phyloP scores from a whole-genome alignment of 2,797 vertebrate genomes.

The Lutjanus campechanus region DNA sequence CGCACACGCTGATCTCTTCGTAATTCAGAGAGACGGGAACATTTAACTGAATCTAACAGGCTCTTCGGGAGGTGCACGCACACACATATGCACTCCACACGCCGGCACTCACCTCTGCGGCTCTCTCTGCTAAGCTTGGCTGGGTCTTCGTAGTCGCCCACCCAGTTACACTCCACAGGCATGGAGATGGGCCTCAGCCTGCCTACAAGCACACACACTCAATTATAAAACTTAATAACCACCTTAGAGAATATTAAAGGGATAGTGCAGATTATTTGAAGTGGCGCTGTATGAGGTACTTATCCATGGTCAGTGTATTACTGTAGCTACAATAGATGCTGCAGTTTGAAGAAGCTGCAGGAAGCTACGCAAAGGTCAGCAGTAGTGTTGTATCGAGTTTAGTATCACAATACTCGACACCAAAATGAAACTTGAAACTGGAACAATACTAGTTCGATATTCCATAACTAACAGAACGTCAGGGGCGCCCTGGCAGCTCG shows the following conservation, averaged over 20 bases:
- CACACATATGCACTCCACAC: constrained; percentile 43
- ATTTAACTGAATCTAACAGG: constrained; percentile 70
- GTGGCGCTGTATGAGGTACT: too few species aligned
- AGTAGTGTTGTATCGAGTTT: too few species aligned
- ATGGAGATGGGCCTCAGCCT: constrained; percentile 98
- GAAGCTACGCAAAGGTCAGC: too few species aligned
- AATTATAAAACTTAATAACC: constrained; percentile 27
- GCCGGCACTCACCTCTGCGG: constrained; percentile 71
- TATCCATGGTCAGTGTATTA: too few species aligned
- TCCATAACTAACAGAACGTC: too few species aligned
- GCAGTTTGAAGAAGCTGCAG: too few species aligned
- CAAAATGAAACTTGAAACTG: too few species aligned
- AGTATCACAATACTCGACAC: too few species aligned
- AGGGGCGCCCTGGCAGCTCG: too few species aligned
- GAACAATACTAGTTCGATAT: too few species aligned
- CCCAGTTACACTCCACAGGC: constrained; percentile 99
- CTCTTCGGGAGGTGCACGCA: constrained; percentile 40
- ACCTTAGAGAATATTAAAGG: not conserved
- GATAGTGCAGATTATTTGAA: too few species aligned
- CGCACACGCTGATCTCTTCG: constrained; percentile 61
- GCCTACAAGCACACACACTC: constrained; percentile 77
- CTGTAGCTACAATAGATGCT: too few species aligned
- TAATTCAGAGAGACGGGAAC: constrained; percentile 69
- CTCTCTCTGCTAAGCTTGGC: constrained; percentile 96
- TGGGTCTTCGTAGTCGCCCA: constrained; percentile 97